phyloP scores from a whole-genome alignment of 2,888 invertebrate genomes.

The Tetragonisca angustula region DNA sequence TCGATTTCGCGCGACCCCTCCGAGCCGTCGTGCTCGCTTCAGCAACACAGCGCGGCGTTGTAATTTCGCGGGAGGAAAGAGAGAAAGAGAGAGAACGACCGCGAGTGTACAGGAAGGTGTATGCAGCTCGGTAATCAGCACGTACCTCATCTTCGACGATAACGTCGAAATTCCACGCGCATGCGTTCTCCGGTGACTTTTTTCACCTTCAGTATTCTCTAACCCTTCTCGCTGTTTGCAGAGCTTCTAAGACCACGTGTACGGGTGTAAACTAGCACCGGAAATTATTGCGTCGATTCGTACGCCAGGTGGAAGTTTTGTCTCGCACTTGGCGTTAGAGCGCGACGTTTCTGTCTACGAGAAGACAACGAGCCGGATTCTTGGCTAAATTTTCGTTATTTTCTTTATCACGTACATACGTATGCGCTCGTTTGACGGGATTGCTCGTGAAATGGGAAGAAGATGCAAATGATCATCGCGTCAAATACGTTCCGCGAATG shows the following conservation, averaged over 20 bases:
- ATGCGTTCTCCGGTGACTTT: constrained; percentile 28
- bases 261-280: background rate
- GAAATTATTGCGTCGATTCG: constrained; percentile 17
- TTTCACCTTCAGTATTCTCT: background rate
- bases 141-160: constrained; percentile 66
- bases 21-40: background rate
- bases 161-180: constrained; percentile 61
- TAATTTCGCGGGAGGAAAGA: constrained; percentile 58
- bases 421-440: background rate
- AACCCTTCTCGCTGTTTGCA: background rate
- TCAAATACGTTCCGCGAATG: background rate
- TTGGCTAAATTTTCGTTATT: background rate
- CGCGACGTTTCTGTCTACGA: background rate
- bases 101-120: constrained; percentile 36
- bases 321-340: background rate
- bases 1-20: constrained; percentile 53
- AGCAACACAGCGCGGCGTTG: constrained; percentile 36
- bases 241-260: background rate
- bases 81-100: constrained; percentile 12
- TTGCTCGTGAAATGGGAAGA: background rate
- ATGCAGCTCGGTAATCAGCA: constrained; percentile 60
- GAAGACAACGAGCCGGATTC: background rate
- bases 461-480: constrained; percentile 14
- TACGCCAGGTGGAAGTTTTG: background rate
- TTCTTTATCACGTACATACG: background rate